Percentiles rank a stretch among this genome's conserved stretches.
Evolutionary conservation across 2,113 vertebrate species (phyloP).

Genomic region (Pluvianellus socialis): DNA sequence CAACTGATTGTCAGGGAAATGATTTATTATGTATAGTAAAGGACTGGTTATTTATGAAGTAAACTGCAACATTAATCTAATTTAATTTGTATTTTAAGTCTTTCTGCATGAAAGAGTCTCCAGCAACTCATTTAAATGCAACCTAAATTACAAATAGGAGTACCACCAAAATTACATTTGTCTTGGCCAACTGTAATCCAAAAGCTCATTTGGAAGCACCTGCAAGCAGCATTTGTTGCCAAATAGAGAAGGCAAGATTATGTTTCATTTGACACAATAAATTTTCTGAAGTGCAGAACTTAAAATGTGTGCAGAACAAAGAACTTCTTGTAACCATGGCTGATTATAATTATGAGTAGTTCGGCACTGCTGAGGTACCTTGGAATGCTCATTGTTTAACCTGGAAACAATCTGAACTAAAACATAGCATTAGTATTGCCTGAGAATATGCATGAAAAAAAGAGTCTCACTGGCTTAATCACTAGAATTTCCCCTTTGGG

Average conservation of each 20-base stretch:
- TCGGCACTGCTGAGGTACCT: neutral
- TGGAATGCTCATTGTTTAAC: slow-evolving; percentile 70
- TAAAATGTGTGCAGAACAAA: slow-evolving; percentile 66
- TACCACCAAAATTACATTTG: slow-evolving; percentile 59
- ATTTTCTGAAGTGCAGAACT: slow-evolving; percentile 62
- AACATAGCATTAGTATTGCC: slow-evolving; percentile 14
- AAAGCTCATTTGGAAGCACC: slow-evolving; percentile 66
- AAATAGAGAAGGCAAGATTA: slow-evolving; percentile 61
- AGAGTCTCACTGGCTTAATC: slow-evolving; percentile 7
- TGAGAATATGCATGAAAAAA: neutral
- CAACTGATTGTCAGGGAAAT: neutral
- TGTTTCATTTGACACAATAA: slow-evolving; percentile 67
- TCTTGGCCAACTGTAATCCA: slow-evolving; percentile 54
- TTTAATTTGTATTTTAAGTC: slow-evolving; percentile 13
- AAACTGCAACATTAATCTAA: neutral
- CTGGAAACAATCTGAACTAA: slow-evolving; percentile 64
- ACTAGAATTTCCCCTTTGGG: neutral
- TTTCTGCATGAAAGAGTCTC: slow-evolving; percentile 19
- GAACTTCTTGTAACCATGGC: slow-evolving; percentile 49
- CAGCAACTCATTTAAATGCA: slow-evolving; percentile 28
- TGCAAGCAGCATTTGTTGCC: slow-evolving; percentile 57
- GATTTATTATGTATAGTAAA: neutral
- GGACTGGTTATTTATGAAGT: neutral
- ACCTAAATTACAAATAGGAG: slow-evolving; percentile 40
- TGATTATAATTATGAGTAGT: slow-evolving; percentile 67